Conservation (phyloP, 2,797 vertebrate species). For the Merluccius polli region DNA sequence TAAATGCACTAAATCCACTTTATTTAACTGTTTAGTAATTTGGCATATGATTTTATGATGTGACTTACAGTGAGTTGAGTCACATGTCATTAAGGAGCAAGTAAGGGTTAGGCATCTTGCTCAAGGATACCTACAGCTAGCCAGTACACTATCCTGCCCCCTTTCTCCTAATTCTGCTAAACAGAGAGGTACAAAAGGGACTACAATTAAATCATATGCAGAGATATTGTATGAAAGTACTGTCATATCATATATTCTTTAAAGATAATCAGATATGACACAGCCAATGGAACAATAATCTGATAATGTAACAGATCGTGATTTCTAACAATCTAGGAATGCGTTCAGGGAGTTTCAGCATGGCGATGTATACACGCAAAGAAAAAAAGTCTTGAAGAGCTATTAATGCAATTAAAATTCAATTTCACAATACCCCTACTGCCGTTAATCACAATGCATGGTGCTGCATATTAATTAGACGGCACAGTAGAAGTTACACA, state of each 20-base stretch:
- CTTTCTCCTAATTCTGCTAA: background rate
- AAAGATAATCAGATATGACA: background rate
- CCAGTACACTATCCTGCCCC: too few relatives aligned
- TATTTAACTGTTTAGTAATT: too few relatives aligned
- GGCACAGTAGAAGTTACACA: background rate
- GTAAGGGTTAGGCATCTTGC: too few relatives aligned
- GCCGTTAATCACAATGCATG: background rate
- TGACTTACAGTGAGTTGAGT: too few relatives aligned
- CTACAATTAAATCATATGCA: background rate
- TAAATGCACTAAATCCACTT: too few relatives aligned
- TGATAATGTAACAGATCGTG: background rate
- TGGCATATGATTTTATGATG: too few relatives aligned
- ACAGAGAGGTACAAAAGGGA: background rate
- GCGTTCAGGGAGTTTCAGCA: background rate
- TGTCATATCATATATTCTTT: background rate
- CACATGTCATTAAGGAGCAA: too few relatives aligned
- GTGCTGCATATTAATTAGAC: slow-evolving; percentile 7
- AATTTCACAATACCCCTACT: background rate
- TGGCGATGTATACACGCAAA: background rate
- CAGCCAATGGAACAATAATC: background rate
- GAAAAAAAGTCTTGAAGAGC: background rate
- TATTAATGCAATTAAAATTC: background rate
- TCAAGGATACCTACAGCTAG: background rate
- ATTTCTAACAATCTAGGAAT: background rate
- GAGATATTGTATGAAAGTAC: background rate